These are phyloP conservation scores for Lycaena phlaeas DNA, from an alignment of 2,888 invertebrate genomes.

Conservation along the genomic window DNA sequence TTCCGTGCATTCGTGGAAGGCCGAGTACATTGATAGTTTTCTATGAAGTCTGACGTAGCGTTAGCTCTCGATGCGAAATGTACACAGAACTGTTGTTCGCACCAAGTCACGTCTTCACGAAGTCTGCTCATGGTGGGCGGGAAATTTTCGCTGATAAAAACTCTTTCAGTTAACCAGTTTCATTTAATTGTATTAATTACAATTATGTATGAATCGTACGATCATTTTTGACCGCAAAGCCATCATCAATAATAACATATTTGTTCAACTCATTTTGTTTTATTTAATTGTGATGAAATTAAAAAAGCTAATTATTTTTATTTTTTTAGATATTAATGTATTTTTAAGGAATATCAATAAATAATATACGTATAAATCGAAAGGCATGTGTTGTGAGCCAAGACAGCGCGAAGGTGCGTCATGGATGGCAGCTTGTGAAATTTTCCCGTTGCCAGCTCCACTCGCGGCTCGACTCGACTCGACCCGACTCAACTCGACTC, in stretches of 20 bases:
- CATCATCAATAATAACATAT: too few species aligned
- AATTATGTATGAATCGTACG: too few species aligned
- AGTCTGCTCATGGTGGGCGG: background rate
- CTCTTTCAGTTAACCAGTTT: conserved; percentile 20
- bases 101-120: background rate
- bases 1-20: conserved; percentile 5
- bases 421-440: conserved; percentile 46
- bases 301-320: too few species aligned
- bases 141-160: conserved; percentile 13
- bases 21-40: conserved; percentile 17
- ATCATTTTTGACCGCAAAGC: too few species aligned
- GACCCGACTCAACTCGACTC: conserved; percentile 16
- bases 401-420: conserved; percentile 29
- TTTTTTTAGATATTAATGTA: too few species aligned
- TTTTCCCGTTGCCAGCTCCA: conserved; percentile 30
- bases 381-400: conserved; percentile 15
- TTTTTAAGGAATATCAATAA: too few species aligned
- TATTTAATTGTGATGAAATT: too few species aligned
- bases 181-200: too few species aligned
- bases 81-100: conserved; percentile 13
- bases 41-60: conserved; percentile 13
- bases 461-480: conserved; percentile 20
- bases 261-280: too few species aligned
- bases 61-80: conserved; percentile 15
- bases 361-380: too few species aligned